phyloP scores from a whole-genome alignment of 2,888 invertebrate species.

The Lacanobia wlatinum region DNA sequence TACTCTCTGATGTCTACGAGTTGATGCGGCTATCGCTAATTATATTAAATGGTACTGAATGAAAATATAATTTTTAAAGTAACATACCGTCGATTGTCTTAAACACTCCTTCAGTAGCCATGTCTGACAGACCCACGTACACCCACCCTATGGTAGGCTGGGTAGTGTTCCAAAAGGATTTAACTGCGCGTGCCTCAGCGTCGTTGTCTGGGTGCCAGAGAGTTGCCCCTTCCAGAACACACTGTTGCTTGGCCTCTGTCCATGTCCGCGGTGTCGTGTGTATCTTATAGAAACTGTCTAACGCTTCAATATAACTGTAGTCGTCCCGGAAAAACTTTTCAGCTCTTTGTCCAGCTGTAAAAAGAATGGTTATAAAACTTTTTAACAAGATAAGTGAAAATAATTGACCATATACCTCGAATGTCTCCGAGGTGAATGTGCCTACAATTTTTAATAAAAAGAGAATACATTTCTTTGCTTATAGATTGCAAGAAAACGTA shows the following conservation, averaged over 20 bases:
- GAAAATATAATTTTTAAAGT: conserved; percentile 60
- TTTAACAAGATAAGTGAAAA: no score
- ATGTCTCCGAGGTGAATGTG: no score
- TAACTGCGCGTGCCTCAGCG: conserved; percentile 2
- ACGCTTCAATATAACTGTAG: conserved; percentile 76
- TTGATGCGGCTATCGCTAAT: neutral
- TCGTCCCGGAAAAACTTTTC: conserved; percentile 79
- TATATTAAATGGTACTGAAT: neutral
- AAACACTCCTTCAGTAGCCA: conserved; percentile 75
- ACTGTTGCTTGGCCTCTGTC: conserved; percentile 76
- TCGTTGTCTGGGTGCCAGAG: conserved; percentile 79
- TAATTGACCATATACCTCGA: no score
- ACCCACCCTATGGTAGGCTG: neutral
- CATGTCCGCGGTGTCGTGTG: conserved; percentile 77
- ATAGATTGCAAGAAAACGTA: no score
- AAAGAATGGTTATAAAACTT: no score
- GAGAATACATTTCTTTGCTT: no score
- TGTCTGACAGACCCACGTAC: conserved; percentile 12
- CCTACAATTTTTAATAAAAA: no score
- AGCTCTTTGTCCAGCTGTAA: conserved; percentile 60
- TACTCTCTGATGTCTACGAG: neutral
- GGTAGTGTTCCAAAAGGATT: conserved; percentile 16
- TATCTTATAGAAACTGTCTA: conserved; percentile 80
- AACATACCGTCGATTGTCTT: conserved; percentile 68
- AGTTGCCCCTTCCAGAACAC: conserved; percentile 77